Percentiles rank a stretch among this genome's conserved stretches.
phyloP scores from a whole-genome alignment of 2,797 vertebrate genomes.

The Taeniopygia guttata region DNA sequence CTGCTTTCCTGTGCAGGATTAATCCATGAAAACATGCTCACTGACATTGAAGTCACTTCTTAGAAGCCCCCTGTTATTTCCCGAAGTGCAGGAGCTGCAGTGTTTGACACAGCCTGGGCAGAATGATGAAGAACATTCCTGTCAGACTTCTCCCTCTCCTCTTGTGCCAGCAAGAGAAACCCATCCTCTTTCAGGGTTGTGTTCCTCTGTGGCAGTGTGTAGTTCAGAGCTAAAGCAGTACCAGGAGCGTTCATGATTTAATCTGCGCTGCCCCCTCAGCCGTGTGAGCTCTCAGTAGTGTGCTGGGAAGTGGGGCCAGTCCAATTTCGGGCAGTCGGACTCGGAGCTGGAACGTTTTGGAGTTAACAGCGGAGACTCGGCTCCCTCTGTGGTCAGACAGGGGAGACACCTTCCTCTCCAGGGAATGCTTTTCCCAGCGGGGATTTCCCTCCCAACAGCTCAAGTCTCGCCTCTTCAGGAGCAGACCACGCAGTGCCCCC shows the following conservation, averaged over 20 bases:
- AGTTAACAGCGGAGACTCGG: too few species aligned
- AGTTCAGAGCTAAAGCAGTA: neutral
- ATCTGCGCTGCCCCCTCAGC: too few species aligned
- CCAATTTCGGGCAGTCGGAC: too few species aligned
- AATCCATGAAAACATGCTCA: neutral
- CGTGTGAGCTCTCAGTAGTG: too few species aligned
- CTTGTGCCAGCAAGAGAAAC: neutral
- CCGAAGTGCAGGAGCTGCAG: neutral
- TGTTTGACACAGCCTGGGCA: neutral
- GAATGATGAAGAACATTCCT: neutral
- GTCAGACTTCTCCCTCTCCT: neutral
- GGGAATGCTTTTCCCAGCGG: too few species aligned
- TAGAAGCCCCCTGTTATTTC: neutral
- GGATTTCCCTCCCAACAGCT: neutral
- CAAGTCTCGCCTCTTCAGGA: neutral
- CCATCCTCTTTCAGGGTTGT: too few species aligned
- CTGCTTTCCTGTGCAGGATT: neutral
- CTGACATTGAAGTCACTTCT: neutral
- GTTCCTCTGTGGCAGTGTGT: too few species aligned
- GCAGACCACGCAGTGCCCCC: neutral
- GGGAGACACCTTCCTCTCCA: too few species aligned
- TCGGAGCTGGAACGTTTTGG: neutral
- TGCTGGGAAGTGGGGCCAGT: neutral
- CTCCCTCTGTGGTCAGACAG: too few species aligned
- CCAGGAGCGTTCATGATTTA: neutral